These are phyloP conservation scores for Cephalopholis sonnerati DNA, from an alignment of 2,113 vertebrate species.

Conservation along the genomic window DNA sequence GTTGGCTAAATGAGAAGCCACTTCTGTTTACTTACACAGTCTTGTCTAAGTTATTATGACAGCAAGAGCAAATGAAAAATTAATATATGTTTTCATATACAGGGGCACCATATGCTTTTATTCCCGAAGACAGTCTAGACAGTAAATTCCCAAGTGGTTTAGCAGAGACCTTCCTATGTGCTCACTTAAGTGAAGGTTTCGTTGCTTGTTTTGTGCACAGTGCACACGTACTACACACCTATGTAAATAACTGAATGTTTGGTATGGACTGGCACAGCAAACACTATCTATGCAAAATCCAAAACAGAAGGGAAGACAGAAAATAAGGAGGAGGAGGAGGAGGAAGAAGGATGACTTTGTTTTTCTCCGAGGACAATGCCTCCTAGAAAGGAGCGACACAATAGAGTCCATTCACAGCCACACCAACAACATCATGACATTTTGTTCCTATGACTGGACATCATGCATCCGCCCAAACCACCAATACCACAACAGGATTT, in stretches of 20 bases:
- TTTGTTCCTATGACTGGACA: constrained; percentile 64
- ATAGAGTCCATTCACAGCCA: constrained; percentile 70
- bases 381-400: constrained; percentile 63
- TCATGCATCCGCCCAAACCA: constrained; percentile 55
- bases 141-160: not conserved
- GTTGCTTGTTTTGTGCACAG: constrained; percentile 1
- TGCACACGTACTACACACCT: not conserved
- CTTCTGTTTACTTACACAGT: not conserved
- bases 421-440: constrained; percentile 65
- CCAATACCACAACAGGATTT: constrained; percentile 31
- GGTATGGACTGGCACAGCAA: constrained; percentile 15
- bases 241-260: constrained; percentile 7
- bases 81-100: not conserved
- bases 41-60: not conserved
- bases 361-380: constrained; percentile 67
- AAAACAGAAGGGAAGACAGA: not conserved
- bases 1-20: not conserved
- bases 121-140: not conserved
- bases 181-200: not conserved
- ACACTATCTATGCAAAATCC: constrained; percentile 15
- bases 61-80: not conserved
- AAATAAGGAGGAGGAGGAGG: not conserved
- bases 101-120: not conserved
- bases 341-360: constrained; percentile 50
- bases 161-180: not conserved